Percentiles rank a stretch among this genome's conserved stretches.
These are phyloP conservation scores for Lineus longissimus DNA, from an alignment of 1,140 invertebrate genomes.

Conservation along the genomic window DNA sequence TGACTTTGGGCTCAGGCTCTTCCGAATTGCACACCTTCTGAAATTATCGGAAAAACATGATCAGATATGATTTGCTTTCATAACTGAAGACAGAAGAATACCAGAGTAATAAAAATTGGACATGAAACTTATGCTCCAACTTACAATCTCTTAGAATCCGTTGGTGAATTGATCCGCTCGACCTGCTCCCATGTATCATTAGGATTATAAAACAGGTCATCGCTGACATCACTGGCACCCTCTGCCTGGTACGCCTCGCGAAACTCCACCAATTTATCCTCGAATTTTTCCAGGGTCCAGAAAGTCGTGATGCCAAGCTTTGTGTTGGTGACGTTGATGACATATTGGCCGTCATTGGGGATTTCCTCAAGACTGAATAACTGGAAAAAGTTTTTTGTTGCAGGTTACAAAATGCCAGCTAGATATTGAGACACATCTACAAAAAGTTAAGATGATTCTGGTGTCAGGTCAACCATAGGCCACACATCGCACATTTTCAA, in stretches of 20 bases:
- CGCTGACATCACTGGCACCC: constrained; percentile 34
- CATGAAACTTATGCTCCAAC: too few relatives aligned
- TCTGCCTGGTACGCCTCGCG: constrained; percentile 76
- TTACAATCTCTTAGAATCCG: too few relatives aligned
- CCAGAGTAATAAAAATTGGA: too few relatives aligned
- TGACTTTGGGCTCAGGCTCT: constrained; percentile 3
- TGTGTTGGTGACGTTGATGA: constrained; percentile 44
- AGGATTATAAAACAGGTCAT: constrained; percentile 49
- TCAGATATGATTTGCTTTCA: too few relatives aligned
- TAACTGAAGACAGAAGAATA: too few relatives aligned
- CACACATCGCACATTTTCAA: too few relatives aligned
- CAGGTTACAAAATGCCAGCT: too few relatives aligned
- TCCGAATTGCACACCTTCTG: background rate
- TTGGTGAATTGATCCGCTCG: constrained; percentile 1
- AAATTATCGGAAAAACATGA: too few relatives aligned
- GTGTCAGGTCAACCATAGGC: too few relatives aligned
- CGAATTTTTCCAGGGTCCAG: constrained; percentile 96
- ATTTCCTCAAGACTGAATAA: constrained; percentile 41
- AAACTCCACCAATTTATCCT: constrained; percentile 97
- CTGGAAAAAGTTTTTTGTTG: constrained; percentile 29
- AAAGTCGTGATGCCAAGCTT: constrained; percentile 53
- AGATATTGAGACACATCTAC: too few relatives aligned
- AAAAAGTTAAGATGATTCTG: too few relatives aligned
- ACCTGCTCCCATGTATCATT: constrained; percentile 46
- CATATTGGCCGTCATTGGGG: constrained; percentile 29